Evolutionary conservation across 2,113 vertebrate genomes (phyloP), one percentile per base, ranked within the genome.

Genomic region (Meles meles): DNA sequence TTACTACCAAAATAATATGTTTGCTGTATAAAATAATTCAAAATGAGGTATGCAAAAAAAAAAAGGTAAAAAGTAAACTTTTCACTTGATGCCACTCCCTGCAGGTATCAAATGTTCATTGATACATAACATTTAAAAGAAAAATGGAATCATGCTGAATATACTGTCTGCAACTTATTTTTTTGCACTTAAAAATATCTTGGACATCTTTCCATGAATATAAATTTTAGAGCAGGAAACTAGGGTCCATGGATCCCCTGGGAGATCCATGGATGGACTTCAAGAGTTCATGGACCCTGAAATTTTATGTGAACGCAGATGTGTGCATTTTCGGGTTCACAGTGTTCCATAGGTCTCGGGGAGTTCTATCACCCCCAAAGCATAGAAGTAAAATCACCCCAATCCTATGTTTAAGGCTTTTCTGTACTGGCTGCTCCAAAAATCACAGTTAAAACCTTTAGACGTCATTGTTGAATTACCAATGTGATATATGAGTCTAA

Each of bases 201-300:
- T 94, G 83, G 83, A 47, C 80, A 92, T 93, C 74, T 94, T 95
- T 95, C 52, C 88, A 86, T n/a, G 65, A 72, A 47, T 84, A 92
- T 97, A 98, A 96, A 97, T 93, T 96, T 98, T 95, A 90, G 29
- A 97, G 80, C 94, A 96, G 92, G 84, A 97, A 96, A 81, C 77
- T 67, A 52, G 79, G 93, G 93, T 90, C 84, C 76, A 2, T 81
- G 76, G 39, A 29, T 80, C 21, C 94, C 88, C 74, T 59, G 61
- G 86, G 89, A 39, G n/a, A 34, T 72, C 42, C 21, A 34, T 65
- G 57, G 57, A 84, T 81, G n/a, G 83, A 96, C 84, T 92, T 96
- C 5, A 61, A 71, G 80, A 97, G 90, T 97, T 98, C 84, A 93
- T 5, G 7, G 90, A 94, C 84, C 85, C 34, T 95, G 76, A 86